Conservation (phyloP, 2,113 vertebrate species). For the Eublepharis macularius region DNA sequence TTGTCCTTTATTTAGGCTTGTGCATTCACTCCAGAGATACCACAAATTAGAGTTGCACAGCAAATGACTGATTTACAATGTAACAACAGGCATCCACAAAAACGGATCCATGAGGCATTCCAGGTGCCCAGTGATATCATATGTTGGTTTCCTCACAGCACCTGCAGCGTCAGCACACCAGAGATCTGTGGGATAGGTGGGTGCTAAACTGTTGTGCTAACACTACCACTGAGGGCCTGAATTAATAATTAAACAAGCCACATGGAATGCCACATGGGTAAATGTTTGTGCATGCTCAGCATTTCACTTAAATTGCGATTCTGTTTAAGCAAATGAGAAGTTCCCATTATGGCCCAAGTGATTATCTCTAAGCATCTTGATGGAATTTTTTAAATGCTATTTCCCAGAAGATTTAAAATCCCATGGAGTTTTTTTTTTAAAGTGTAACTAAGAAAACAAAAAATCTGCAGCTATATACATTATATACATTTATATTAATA, state of each 20-base stretch:
- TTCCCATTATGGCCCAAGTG: slow-evolving; percentile 39
- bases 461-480: background rate
- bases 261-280: background rate
- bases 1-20: background rate
- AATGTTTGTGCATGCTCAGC: slow-evolving; percentile 50
- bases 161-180: background rate
- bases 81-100: background rate
- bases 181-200: background rate
- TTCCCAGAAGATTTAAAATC: background rate
- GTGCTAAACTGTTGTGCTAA: background rate
- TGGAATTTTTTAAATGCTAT: slow-evolving; percentile 44
- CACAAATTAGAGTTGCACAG: background rate
- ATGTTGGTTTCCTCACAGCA: background rate
- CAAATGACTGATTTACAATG: background rate
- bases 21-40: background rate
- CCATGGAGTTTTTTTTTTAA: background rate
- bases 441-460: background rate
- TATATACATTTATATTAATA: background rate
- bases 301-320: slow-evolving; percentile 34
- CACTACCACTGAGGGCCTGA: too few relatives aligned
- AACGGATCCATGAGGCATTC: background rate
- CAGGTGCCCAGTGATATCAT: background rate
- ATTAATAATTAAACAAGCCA: background rate
- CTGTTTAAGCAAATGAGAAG: slow-evolving; percentile 45
- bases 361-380: slow-evolving; percentile 58